These are phyloP conservation scores for Spodoptera exigua DNA, from an alignment of 2,888 invertebrate species.

Conservation along the genomic window DNA sequence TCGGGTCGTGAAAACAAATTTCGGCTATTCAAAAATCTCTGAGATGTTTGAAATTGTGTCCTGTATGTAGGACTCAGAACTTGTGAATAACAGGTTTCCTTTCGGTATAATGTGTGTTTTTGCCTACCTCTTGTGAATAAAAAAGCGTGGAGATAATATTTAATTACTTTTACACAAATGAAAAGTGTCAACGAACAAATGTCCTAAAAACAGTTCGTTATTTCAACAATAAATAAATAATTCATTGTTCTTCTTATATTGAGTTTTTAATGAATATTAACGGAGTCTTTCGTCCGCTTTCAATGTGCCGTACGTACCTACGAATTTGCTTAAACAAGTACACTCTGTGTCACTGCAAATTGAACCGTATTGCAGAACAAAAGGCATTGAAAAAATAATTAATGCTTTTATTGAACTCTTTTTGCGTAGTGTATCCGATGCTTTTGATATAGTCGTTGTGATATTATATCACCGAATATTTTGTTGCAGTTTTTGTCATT, in stretches of 20 bases:
- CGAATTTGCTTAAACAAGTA: constrained; percentile 21
- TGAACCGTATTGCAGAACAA: constrained; percentile 17
- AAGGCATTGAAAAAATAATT: constrained; percentile 12
- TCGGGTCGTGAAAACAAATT: no score
- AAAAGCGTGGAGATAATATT: no score
- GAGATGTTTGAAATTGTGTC: no score
- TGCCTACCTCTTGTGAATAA: no score
- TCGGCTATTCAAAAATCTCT: no score
- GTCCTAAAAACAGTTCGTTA: constrained; percentile 7
- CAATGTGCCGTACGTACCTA: neutral
- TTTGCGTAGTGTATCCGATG: neutral
- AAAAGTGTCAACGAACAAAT: neutral
- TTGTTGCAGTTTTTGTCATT: neutral
- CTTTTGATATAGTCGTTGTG: constrained; percentile 4
- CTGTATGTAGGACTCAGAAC: no score
- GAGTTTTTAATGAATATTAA: constrained; percentile 31
- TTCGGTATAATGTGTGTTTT: no score
- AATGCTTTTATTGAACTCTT: constrained; percentile 12
- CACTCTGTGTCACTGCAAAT: constrained; percentile 18
- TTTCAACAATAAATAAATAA: constrained; percentile 18
- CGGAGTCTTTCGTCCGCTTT: constrained; percentile 1
- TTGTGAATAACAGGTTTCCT: no score
- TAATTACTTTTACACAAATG: no score
- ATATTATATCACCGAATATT: neutral
- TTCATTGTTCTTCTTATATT: constrained; percentile 14